Conservation (phyloP, 2,797 vertebrate genomes). For the Limnodromus scolopaceus region DNA sequence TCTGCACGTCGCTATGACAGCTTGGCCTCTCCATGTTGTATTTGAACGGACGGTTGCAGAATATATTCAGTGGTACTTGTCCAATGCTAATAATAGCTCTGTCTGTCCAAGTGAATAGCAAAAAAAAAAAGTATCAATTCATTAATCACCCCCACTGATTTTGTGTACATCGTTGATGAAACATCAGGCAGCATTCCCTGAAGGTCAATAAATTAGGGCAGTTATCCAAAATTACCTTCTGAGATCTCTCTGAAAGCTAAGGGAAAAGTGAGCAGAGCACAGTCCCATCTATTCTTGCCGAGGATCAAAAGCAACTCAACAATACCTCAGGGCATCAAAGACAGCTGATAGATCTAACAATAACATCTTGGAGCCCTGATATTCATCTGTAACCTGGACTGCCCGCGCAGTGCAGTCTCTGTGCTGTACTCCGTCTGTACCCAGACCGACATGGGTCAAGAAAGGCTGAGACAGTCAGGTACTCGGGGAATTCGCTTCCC, state of each 20-base stretch:
- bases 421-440: constrained; percentile 42
- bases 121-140: constrained; percentile 32
- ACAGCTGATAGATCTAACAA: constrained; percentile 70
- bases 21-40: neutral
- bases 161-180: constrained; percentile 24
- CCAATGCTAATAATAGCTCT: neutral
- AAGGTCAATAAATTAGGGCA: constrained; percentile 67
- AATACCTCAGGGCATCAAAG: constrained; percentile 71
- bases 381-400: constrained; percentile 67
- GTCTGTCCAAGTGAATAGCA: neutral
- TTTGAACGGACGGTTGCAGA: neutral
- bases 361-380: constrained; percentile 67
- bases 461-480: constrained; percentile 46
- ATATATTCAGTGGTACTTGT: neutral
- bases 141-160: constrained; percentile 40
- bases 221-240: constrained; percentile 68
- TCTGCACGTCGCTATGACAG: neutral
- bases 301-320: constrained; percentile 66
- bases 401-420: constrained; percentile 58
- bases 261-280: constrained; percentile 54
- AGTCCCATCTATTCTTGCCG: constrained; percentile 61
- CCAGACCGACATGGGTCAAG: constrained; percentile 27
- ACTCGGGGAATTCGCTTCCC: constrained; percentile 26
- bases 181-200: constrained; percentile 39
- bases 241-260: constrained; percentile 63